Conservation (phyloP, 1,140 invertebrate genomes). For the Copidosoma floridanum region DNA sequence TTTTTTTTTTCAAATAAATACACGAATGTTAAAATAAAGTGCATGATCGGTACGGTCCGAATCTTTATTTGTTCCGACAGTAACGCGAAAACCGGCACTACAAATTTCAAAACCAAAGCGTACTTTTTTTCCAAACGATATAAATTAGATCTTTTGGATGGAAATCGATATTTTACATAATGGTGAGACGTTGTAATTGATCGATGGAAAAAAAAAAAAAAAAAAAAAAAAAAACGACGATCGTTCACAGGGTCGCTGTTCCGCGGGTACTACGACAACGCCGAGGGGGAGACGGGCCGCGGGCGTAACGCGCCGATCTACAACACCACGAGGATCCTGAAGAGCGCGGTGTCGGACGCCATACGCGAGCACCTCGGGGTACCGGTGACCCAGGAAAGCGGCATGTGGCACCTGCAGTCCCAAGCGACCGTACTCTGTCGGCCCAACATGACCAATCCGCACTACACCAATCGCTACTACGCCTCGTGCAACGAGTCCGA, state of each 20-base stretch:
- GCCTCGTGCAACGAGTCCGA: slow-evolving; percentile 53
- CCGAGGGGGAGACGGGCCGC: slow-evolving; percentile 42
- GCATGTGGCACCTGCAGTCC: slow-evolving; percentile 43
- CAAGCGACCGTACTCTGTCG: slow-evolving; percentile 49
- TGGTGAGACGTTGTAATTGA: too few relatives aligned
- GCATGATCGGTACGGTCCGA: too few relatives aligned
- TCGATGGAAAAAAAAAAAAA: too few relatives aligned
- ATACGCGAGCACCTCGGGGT: slow-evolving; percentile 47
- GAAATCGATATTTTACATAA: too few relatives aligned
- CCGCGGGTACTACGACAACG: slow-evolving; percentile 44
- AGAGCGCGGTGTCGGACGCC: slow-evolving; percentile 43
- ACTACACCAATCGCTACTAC: slow-evolving; percentile 31
- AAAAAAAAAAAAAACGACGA: neutral
- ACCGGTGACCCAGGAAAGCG: slow-evolving; percentile 49
- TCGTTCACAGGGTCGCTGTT: slow-evolving; percentile 38
- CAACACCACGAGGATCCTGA: slow-evolving; percentile 39
- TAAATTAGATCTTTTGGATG: too few relatives aligned
- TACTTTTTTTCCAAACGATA: too few relatives aligned
- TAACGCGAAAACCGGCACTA: too few relatives aligned
- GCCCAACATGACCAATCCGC: slow-evolving; percentile 31
- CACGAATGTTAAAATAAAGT: too few relatives aligned
- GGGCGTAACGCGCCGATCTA: slow-evolving; percentile 38
- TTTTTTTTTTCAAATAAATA: too few relatives aligned
- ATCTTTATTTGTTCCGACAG: too few relatives aligned
- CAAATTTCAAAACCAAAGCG: too few relatives aligned